Base-by-base conservation (phyloP, 2,888 invertebrate species). In the Steinernema hermaphroditum region DNA sequence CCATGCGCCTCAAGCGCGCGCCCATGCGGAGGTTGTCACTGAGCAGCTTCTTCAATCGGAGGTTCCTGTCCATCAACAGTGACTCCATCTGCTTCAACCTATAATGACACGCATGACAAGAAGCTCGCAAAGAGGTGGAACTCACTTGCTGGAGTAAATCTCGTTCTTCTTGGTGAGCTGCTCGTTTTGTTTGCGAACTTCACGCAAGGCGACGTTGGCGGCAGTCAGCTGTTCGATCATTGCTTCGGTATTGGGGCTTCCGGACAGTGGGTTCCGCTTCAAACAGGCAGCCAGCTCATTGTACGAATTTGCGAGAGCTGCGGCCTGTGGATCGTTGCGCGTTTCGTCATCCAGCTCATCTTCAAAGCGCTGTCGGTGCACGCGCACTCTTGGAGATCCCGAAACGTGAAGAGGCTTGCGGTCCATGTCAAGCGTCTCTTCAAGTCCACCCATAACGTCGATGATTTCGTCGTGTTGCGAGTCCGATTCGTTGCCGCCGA, bases 41-140 rank as follows among this genome's bases (percentile, higher is more conserved):
- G 29, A 77, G 34, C 41, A 77, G 50, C 50, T 70, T 54, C 72
- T 74, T 74, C 32, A 77, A 50, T 70, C 77, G 72, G 27, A 69
- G 50, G 43, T 77, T 77, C 34, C 77, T 41, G 2, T 77, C 77
- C 43, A 77, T 62, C 6, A 77, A 73, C 0, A 77, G 72, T 6
- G 74, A 68, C 46, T 77, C 77, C 71, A 77, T 70, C 68, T 77
- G 77, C 69, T 77, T 77, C 49, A 77, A 71, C 69, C 77, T 77
- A 62, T 14, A 76, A 70, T 22, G 1, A 8, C 27, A 19, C 1
- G 16, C 49, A 62, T 62, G 1, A 62, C 32, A 6, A 50, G 1
- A 32, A 16, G 6, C 2, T 9, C 1, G 2, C 6, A 9, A 12
- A 32, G 6, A 1, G 32, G 32, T 8, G 16, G 46, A 16, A 46